Evolutionary conservation across 2,113 vertebrate species (phyloP).

Genomic region (Carlito syrichta): DNA sequence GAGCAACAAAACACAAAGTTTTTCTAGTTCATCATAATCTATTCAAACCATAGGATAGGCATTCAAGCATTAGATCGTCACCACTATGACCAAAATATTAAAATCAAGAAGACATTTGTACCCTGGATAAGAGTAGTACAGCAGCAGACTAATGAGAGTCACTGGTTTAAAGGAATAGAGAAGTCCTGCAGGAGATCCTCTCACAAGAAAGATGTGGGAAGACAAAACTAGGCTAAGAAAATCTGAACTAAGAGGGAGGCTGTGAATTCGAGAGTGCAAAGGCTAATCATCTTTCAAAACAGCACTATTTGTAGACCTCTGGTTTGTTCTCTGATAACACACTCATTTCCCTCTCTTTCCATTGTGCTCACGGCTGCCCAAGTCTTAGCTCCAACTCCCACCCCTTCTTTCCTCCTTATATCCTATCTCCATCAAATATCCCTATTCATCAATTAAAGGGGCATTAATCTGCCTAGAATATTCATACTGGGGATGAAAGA

Average conservation of each 20-base stretch:
- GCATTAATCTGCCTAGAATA: not conserved
- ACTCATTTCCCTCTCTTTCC: no score
- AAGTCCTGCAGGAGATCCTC: not conserved
- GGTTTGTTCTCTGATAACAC: not conserved
- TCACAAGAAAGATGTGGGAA: not conserved
- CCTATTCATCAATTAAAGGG: not conserved
- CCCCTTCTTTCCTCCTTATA: not conserved
- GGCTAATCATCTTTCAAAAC: not conserved
- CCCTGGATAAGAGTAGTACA: not conserved
- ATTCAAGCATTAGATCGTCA: not conserved
- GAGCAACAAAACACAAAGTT: not conserved
- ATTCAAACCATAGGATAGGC: not conserved
- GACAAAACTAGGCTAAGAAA: not conserved
- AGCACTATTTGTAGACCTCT: accelerated
- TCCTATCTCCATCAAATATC: not conserved
- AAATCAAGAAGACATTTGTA: not conserved
- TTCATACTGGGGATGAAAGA: not conserved
- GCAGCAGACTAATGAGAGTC: not conserved
- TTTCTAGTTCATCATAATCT: not conserved
- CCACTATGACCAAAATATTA: not conserved
- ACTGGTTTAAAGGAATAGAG: not conserved
- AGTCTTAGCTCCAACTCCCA: not conserved
- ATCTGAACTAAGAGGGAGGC: not conserved
- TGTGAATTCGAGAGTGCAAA: not conserved
- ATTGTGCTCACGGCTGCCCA: not conserved